Evolutionary conservation across 2,797 vertebrate genomes (phyloP), one percentile per base, ranked within the genome.

Genomic region (Cyprinodon diabolis): DNA sequence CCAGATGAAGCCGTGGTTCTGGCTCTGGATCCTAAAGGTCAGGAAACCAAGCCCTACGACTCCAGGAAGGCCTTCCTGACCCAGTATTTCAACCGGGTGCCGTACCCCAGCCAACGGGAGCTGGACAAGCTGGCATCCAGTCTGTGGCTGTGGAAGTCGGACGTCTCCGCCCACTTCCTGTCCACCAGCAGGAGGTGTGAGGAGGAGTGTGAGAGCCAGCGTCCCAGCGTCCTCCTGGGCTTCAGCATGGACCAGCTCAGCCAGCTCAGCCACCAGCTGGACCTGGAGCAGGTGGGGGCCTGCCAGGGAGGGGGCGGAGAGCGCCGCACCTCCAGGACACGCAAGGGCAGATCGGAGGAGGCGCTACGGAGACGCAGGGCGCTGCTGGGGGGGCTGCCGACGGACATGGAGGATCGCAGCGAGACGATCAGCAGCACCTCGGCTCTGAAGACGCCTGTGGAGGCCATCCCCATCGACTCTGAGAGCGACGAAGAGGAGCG

Each of bases 101-200:
- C 98, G 0, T 99, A 99, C 77, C 96, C 98, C 11, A 96, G 93
- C 17, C 95, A 95, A 45, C 95, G 94, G 57, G 97, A 99, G 83
- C 96, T 99, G 25, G 98, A 98, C 81, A 98, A 98, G 90, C 92
- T 99, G 74, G 97, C 98, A 0, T 95, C 96, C 75, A 97, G 95
- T 65, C 90, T 99, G 58, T 98, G 97, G 97, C 90, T 99, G n/a
- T 99, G 98, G 98, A 99, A 98, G 87, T 98, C 97, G 0, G 98
- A 99, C 86, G 96, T 99, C n/a, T 95, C 97, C 0, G 96, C 96
- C 87, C 98, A 99, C 84, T 99, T 99, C 15, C 96, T 96, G 75
- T 97, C 96, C 89, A 96, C 96, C 66, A 94, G 97, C 87, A 96
- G 97, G 90, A 97, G 96, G 74, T 98, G 97, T 35, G 89, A 96